Evolutionary conservation across 2,113 vertebrate genomes (phyloP), one percentile per base, ranked within the genome.

Genomic region (Percina caprodes): DNA sequence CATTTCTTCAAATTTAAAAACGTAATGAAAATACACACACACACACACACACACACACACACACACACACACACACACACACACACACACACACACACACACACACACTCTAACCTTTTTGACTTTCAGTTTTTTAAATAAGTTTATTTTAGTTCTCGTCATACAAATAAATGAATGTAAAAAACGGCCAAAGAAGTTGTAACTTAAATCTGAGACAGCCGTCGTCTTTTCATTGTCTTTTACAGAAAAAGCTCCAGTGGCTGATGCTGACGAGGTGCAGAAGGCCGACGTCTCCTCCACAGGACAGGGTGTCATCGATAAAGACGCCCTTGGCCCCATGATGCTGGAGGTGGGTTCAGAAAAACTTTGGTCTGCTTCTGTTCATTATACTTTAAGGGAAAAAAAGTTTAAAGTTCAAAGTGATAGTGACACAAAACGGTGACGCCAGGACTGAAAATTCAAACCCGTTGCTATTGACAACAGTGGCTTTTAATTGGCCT

Each of bases 261-360:
- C 96, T 79, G 97, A 97, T 80, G 94, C 97, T 76, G 97, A 99
- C 87, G 97, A 99, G 94, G 97, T 99, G 48, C 98, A 99, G 93
- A 97, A 99, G 91, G 97, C 98, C 49, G 98, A 99, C 15, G 96
- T 99, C 5, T 99, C 98, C 0, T 99, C 98, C 63, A 98, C 97
- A 0, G 98, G 97, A 81, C 97, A 96, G 92, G 97, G 96, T 21
- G 97, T 99, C 94, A 99, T 99, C 49, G 98, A 99, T 94, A 99
- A 99, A 93, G 98, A 99, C 87, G 94, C 97, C 0, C 97, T 99
- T 63, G 98, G 98, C 90, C 98, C 98, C 68, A 99, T 99, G 98
- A 99, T 99, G 98, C 97, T 99, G 74, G 98, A 99, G 98, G 98
- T 97, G 16, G 13, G 70, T 59, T 24, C 1, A 12, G 39, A 24